These are phyloP conservation scores for Chaetodon trifascialis DNA, from an alignment of 2,113 vertebrate genomes.

Conservation along the genomic window DNA sequence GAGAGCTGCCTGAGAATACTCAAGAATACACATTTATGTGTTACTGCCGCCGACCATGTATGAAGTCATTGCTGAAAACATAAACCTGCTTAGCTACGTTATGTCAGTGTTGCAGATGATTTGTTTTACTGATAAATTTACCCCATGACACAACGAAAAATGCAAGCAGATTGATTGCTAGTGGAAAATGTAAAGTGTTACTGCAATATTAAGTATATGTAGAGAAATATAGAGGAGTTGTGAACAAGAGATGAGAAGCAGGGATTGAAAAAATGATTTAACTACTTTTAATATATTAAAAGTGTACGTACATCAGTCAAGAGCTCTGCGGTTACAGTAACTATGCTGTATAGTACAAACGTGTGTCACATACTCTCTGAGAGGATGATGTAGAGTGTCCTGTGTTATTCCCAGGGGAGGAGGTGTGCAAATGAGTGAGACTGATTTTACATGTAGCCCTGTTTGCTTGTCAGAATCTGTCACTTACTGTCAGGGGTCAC, in stretches of 20 bases:
- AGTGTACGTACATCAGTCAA: not conserved
- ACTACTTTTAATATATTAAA: not conserved
- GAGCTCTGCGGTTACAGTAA: not conserved
- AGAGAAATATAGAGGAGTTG: not conserved
- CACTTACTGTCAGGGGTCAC: constrained; percentile 82
- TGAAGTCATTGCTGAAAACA: constrained; percentile 15
- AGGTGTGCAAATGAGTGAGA: constrained; percentile 80
- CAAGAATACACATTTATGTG: constrained; percentile 41
- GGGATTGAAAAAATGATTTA: not conserved
- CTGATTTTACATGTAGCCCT: constrained; percentile 76
- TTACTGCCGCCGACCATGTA: constrained; percentile 33
- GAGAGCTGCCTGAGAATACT: constrained; percentile 34
- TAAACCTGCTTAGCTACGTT: not conserved
- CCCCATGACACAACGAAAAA: not conserved
- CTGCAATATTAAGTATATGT: not conserved
- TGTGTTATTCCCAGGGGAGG: constrained; percentile 55
- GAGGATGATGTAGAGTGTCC: constrained; percentile 52
- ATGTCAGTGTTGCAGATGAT: not conserved
- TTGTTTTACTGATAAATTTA: constrained; percentile 12
- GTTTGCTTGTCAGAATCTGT: constrained; percentile 80
- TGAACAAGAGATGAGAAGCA: not conserved
- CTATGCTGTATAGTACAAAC: constrained; percentile 2
- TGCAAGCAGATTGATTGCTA: not conserved
- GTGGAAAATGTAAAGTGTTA: constrained; percentile 15
- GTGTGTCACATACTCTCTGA: constrained; percentile 32